phyloP scores from a whole-genome alignment of 2,888 invertebrate genomes.

The Microplitis manilae region DNA sequence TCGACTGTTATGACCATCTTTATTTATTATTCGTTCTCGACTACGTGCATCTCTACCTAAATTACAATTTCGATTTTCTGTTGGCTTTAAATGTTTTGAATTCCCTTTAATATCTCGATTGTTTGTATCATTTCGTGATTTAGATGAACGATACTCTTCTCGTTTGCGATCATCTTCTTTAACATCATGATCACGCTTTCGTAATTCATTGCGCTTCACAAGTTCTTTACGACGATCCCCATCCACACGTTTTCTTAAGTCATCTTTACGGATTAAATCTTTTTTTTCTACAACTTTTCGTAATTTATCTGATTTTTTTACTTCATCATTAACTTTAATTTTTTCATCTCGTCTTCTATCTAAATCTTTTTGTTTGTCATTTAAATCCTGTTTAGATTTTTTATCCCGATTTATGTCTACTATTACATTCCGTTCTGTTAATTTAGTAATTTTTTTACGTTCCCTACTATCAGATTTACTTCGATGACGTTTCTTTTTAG shows the following conservation, averaged over 20 bases:
- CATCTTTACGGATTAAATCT: constrained; percentile 71
- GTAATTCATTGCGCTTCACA: constrained; percentile 66
- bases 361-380: constrained; percentile 60
- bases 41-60: constrained; percentile 44
- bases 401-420: constrained; percentile 65
- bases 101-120: constrained; percentile 52
- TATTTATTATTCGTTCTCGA: constrained; percentile 47
- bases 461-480: constrained; percentile 67
- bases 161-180: constrained; percentile 64
- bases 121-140: constrained; percentile 59
- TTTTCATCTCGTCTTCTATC: constrained; percentile 66
- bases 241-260: constrained; percentile 61
- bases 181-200: constrained; percentile 64
- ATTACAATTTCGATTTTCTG: constrained; percentile 49
- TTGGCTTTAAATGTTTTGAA: constrained; percentile 48
- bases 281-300: constrained; percentile 54
- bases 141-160: constrained; percentile 57
- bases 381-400: constrained; percentile 58
- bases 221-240: constrained; percentile 69
- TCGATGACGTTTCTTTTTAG: constrained; percentile 70
- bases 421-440: constrained; percentile 66
- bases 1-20: constrained; percentile 49
- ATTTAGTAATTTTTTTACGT: constrained; percentile 61
- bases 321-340: constrained; percentile 57
- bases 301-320: constrained; percentile 72